Evolutionary conservation across 1,140 invertebrate genomes (phyloP), one percentile per base, ranked within the genome.

Genomic region (Drosophila melanica): DNA sequence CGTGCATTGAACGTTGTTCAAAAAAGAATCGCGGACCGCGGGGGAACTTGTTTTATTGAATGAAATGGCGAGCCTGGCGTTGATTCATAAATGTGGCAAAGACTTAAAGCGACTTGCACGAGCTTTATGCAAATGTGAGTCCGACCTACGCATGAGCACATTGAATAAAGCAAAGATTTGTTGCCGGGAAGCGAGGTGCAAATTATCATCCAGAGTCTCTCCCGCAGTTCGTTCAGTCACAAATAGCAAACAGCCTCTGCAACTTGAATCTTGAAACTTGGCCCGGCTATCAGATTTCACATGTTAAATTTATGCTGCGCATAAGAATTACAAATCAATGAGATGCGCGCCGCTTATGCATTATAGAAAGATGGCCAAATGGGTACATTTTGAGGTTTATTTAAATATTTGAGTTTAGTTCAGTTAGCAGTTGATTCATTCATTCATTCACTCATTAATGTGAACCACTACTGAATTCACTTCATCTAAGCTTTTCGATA

Each of bases 311-410:
- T 89, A 89, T 89, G 69, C 84, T 67, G 70, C 42, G 66, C 77
- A 76, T 74, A 70, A 57, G 84, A 89, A 89, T 89, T 84, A 89
- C 84, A 89, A 89, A 89, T 89, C 85, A 89, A 89, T 89, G 84
- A 89, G 73, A 89, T 87, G 84, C 84, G 59, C 47, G 35, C 50
- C 65, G 33, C 39, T 55, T 30, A 51, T 70, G 77, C 77, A 77
- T 79, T 58, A 59, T 64, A 75, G 75, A 75, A 77, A 82, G 80
- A 75, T 82, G 70, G 55, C 65, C 65, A 47, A 75, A 53, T 77
- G 53, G 81, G 62, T 63, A 77, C 73, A 64, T 50, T 62, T 72
- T 72, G 51, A 48, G 42, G 59, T 67, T 84, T 76, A 84, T 84
- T 82, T 85, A 68, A 79, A 70, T 81, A 64, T 48, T 48, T 16